phyloP scores from a whole-genome alignment of 2,888 invertebrate species.

The Bellardia bayeri region DNA sequence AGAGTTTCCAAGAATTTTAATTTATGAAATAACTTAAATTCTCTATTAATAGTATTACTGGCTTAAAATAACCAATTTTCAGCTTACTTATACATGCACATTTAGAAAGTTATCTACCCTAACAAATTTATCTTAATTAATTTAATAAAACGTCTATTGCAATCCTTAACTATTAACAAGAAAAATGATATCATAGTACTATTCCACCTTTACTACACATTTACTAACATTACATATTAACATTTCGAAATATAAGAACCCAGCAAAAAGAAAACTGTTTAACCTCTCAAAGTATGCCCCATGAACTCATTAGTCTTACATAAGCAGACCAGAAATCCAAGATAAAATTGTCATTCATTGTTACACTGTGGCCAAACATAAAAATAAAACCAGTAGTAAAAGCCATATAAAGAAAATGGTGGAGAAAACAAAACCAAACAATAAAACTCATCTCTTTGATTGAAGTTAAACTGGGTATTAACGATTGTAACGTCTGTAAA shows the following conservation, averaged over 20 bases:
- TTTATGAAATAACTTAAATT: too few relatives aligned
- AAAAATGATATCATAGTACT: background rate
- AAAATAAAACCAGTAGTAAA: constrained; percentile 23
- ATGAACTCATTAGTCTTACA: constrained; percentile 17
- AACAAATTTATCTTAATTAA: background rate
- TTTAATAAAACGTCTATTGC: background rate
- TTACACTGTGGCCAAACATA: background rate
- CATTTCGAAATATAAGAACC: background rate
- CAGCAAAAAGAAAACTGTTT: background rate
- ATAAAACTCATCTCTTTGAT: constrained; percentile 52
- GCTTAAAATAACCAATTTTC: background rate
- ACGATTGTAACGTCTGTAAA: constrained; percentile 11
- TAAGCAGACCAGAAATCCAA: constrained; percentile 5
- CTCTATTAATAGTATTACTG: background rate
- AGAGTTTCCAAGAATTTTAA: too few relatives aligned
- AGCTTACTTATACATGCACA: background rate
- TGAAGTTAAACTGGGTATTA: constrained; percentile 48
- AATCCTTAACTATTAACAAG: background rate
- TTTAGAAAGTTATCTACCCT: background rate
- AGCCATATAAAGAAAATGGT: constrained; percentile 3
- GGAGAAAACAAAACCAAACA: constrained; percentile 1
- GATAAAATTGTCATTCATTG: constrained; percentile 25
- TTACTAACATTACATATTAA: background rate
- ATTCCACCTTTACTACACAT: background rate
- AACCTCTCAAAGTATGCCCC: constrained; percentile 2